Percentiles rank a stretch among this genome's conserved stretches.
These are phyloP conservation scores for Papilio xuthus DNA, from an alignment of 1,140 invertebrate genomes.

Conservation along the genomic window DNA sequence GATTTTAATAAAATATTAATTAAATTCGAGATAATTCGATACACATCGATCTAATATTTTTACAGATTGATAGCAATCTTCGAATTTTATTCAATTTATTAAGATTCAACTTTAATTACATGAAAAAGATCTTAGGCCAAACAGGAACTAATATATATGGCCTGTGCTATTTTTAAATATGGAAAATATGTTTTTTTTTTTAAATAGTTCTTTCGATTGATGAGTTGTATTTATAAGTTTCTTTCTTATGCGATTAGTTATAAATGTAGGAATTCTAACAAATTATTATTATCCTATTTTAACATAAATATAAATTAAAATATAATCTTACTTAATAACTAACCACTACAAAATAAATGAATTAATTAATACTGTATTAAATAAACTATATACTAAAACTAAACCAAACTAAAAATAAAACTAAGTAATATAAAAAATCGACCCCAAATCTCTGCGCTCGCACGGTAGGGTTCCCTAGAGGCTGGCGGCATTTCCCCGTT, in stretches of 20 bases:
- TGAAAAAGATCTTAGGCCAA: background rate
- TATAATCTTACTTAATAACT: no score
- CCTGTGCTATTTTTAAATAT: no score
- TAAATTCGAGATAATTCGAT: constrained; percentile 30
- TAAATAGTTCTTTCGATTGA: background rate
- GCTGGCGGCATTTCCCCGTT: no score
- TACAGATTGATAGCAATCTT: constrained; percentile 7
- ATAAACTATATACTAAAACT: no score
- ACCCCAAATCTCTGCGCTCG: no score
- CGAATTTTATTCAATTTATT: background rate
- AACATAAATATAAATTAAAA: no score
- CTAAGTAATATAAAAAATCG: no score
- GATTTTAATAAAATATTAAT: constrained; percentile 31
- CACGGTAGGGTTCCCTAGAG: no score
- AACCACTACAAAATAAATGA: no score
- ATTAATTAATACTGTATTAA: no score
- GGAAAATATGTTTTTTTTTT: no score
- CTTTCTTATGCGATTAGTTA: background rate
- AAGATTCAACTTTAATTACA: background rate
- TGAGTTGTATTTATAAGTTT: background rate
- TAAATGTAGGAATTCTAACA: background rate
- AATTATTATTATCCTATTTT: background rate
- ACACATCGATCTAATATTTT: background rate
- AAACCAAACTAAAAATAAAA: no score
- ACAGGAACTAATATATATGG: background rate